Evolutionary conservation across 2,888 invertebrate genomes (phyloP), one percentile per base, ranked within the genome.

Genomic region (Tetramorium bicarinatum): DNA sequence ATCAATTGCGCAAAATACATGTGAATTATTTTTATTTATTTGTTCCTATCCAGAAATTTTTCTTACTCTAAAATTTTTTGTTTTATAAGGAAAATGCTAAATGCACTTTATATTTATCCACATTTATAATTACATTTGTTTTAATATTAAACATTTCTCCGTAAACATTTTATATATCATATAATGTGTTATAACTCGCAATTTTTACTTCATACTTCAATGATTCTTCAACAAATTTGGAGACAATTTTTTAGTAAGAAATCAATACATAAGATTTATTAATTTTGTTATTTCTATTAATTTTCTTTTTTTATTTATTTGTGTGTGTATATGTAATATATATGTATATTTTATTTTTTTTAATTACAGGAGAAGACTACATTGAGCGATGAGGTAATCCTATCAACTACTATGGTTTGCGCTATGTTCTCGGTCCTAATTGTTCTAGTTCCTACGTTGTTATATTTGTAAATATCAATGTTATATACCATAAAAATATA

Each of bases 381-480:
- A 34, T 34, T 61, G 18, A 25, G 7, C 21, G 38, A 80, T 0
- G 8, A 47, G 25, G 15, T 15, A 18, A 34, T 84, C 25, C 0
- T 80, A 47, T 71, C 47, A 21, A 59, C 38, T 7, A 1, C 34
- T 18, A 49, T 66, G 25, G 67, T 2, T 15, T 83, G 83, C 8
- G 21, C 77, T 1, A 71, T 86, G 3, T 38, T 67, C 0, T 69
- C 71, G 0, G 87, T 92, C 0, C 44, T 88, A 21, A 0, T 87
- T 7, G 74, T 91, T 29, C 75, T 92, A 25, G 47, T 89, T 1
- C 90, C 91, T 0, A 90, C 90, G 0, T 52, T 90, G 0, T 7
- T 88, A 41, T 92, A 90, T 56, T 67, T 89, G 91, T 92, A 79
- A 90, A 91, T 90, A 87, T 75, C 41, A 21, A 1, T 18, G n/a